Conservation (phyloP, 2,797 vertebrate genomes). For the Rhabdophis nuchalis region DNA sequence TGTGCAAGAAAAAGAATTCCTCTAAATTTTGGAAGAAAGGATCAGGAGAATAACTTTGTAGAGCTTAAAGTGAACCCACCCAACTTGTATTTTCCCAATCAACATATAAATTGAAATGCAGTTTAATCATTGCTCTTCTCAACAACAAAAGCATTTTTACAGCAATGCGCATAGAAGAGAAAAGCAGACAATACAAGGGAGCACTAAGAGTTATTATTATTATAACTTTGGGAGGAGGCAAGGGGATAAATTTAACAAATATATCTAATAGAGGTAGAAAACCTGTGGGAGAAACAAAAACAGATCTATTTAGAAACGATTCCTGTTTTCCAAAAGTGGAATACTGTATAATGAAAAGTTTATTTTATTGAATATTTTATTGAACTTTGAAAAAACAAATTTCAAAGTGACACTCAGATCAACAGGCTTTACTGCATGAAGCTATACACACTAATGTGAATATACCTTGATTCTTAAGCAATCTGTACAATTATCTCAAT, state of each 20-base stretch:
- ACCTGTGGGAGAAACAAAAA: neutral
- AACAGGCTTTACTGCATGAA: constrained; percentile 29
- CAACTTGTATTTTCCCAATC: neutral
- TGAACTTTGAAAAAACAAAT: neutral
- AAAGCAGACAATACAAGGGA: neutral
- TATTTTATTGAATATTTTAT: neutral
- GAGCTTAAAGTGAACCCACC: neutral
- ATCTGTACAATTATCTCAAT: constrained; percentile 24
- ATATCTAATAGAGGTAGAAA: neutral
- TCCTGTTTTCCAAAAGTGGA: neutral
- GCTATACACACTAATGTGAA: constrained; percentile 26
- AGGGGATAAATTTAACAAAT: neutral
- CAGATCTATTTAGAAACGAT: neutral
- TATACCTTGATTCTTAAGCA: neutral
- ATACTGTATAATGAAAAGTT: neutral
- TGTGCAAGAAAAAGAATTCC: neutral
- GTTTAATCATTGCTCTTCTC: neutral
- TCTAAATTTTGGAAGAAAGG: neutral
- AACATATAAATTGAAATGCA: neutral
- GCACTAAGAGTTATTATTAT: neutral
- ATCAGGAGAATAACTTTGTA: neutral
- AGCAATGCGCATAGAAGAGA: neutral
- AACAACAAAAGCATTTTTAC: neutral
- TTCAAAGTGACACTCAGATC: neutral
- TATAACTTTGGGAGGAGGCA: neutral